These are phyloP conservation scores for Shinisaurus crocodilurus DNA, from an alignment of 2,113 vertebrate species.

Conservation along the genomic window DNA sequence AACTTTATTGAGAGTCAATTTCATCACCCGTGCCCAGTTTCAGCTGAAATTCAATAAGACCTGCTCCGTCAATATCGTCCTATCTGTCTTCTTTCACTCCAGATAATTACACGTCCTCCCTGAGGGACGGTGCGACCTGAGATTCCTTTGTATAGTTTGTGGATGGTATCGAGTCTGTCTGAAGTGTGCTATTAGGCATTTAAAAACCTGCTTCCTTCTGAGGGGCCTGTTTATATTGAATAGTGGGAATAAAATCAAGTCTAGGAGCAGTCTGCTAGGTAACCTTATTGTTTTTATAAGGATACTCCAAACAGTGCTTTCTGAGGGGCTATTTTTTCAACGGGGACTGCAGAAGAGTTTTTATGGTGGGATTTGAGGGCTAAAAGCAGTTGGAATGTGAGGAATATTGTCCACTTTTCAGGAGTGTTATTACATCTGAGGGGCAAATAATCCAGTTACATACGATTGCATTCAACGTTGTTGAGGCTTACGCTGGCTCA, in stretches of 20 bases:
- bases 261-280: background rate
- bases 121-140: background rate
- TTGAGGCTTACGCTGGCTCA: too few relatives aligned
- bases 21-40: slow-evolving; percentile 19
- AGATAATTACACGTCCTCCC: slow-evolving; percentile 18
- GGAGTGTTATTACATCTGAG: too few relatives aligned
- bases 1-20: slow-evolving; percentile 23
- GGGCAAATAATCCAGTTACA: too few relatives aligned
- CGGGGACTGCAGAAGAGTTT: background rate
- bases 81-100: slow-evolving; percentile 25
- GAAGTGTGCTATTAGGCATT: slow-evolving; percentile 33
- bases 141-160: slow-evolving; percentile 12
- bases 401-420: too few relatives aligned
- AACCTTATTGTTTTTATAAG: background rate
- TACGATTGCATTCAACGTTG: background rate
- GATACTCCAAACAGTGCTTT: background rate
- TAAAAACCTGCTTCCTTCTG: slow-evolving; percentile 27
- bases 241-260: background rate
- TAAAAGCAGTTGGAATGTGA: too few relatives aligned
- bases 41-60: slow-evolving; percentile 49
- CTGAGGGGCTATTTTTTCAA: background rate
- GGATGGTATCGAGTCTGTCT: slow-evolving; percentile 14
- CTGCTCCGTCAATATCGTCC: slow-evolving; percentile 40
- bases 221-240: background rate
- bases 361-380: too few relatives aligned